These are phyloP conservation scores for Chaenodraco wilsoni DNA, from an alignment of 2,797 vertebrate species.

Conservation along the genomic window DNA sequence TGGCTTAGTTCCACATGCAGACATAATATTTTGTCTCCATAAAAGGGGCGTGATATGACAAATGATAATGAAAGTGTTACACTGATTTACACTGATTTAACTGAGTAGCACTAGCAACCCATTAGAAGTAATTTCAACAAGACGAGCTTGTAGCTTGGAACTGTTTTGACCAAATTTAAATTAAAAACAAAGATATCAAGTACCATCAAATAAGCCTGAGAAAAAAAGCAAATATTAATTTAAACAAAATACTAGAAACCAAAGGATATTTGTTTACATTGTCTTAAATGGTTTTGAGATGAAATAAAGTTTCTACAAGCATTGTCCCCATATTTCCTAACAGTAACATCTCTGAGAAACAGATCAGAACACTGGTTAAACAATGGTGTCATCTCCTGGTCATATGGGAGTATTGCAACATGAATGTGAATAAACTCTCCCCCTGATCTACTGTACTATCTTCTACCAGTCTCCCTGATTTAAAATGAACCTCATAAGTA, in stretches of 20 bases:
- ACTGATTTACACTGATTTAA: constrained; percentile 13
- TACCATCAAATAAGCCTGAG: too few relatives aligned
- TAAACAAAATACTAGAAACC: too few relatives aligned
- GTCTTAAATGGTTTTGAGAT: neutral
- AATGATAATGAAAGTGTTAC: neutral
- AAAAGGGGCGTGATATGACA: neutral
- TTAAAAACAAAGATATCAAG: too few relatives aligned
- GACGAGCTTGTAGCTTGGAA: neutral
- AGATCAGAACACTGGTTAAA: neutral
- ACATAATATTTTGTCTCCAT: constrained; percentile 11
- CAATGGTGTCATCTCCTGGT: constrained; percentile 31
- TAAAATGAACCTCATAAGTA: too few relatives aligned
- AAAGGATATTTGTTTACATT: too few relatives aligned
- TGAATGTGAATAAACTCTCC: neutral
- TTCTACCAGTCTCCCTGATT: too few relatives aligned
- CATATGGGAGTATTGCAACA: neutral
- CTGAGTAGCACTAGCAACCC: neutral
- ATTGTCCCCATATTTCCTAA: too few relatives aligned
- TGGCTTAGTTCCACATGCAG: too few relatives aligned
- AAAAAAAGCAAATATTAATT: too few relatives aligned
- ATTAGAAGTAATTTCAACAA: neutral
- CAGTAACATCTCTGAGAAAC: neutral
- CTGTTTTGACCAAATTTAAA: too few relatives aligned
- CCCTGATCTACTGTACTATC: neutral
- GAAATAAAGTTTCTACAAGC: neutral